Base-by-base conservation (phyloP, 2,888 invertebrate species). In the Tinea semifulvella region DNA sequence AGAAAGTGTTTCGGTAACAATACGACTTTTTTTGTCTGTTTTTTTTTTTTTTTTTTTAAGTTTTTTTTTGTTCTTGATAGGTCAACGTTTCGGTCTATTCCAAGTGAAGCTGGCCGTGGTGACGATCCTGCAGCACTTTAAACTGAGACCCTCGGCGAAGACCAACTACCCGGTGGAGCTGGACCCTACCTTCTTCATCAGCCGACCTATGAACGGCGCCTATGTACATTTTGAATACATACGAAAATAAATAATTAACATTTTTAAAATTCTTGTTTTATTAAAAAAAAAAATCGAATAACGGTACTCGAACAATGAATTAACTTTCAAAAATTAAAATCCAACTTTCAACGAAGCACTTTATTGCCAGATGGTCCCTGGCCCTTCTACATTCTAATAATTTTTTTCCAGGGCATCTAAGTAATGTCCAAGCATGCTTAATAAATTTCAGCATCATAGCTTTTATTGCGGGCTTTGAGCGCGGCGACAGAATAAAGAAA, bases 1-100 rank as follows among this genome's bases (percentile, higher is more conserved):
- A 55, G 68, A 26, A 61, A 58, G 40, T 73, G 71, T 50, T 53
- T 69, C 27, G 73, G 73, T 67, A 50, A 48, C 43, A 28, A 27
- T 14, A n/a, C n/a, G n/a, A n/a, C n/a, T n/a, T n/a, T n/a, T n/a
- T n/a, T n/a, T n/a, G n/a, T n/a, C n/a, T n/a, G n/a, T 22, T 22
- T 22, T 7, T 22, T 7, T 22, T 22, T 7, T 22, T 22, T 8
- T 22, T 22, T 22, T 7, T 22, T 22, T 22, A 22, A 7, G 8
- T 22, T 22, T 22, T 22, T 22, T 7, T 22, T 22, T 5, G 25
- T 31, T 8, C 25, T 8, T 31, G 6, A n/a, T 47, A 60, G 60
- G 60, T 20, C 49, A 45, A 28, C 52, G 50, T 8, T 52, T 57
- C 28, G 58, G 53, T 1, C 25, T 50, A 5, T 48, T 50, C 0